These are phyloP conservation scores for Odontomyia ornata DNA, from an alignment of 2,888 invertebrate species.

Conservation along the genomic window DNA sequence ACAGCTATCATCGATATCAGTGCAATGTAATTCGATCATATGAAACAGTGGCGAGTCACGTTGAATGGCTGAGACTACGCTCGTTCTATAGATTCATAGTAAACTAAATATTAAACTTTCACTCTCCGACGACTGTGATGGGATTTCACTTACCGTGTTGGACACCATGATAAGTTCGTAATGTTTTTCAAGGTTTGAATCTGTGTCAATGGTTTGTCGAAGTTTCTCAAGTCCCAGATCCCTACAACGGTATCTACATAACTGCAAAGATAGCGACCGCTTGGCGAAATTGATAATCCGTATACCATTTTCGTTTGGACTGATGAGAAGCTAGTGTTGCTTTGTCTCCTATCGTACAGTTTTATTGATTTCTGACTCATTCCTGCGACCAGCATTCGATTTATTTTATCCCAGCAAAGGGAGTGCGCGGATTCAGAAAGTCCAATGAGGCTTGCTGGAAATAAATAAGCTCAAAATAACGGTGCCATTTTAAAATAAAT, in stretches of 20 bases:
- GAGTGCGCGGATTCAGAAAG: conserved; percentile 86
- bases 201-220: conserved; percentile 83
- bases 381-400: conserved; percentile 83
- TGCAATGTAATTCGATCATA: conserved; percentile 86
- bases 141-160: conserved; percentile 70
- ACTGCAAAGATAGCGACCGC: conserved; percentile 83
- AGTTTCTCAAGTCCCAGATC: conserved; percentile 88
- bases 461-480: not conserved
- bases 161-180: conserved; percentile 86
- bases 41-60: conserved; percentile 80
- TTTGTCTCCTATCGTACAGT: conserved; percentile 88
- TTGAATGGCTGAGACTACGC: conserved; percentile 82
- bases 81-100: conserved; percentile 65
- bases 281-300: conserved; percentile 82
- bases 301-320: conserved; percentile 82
- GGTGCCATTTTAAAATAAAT: not conserved
- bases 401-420: conserved; percentile 82
- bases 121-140: not conserved
- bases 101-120: not conserved
- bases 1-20: conserved; percentile 74
- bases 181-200: conserved; percentile 73
- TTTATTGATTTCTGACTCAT: conserved; percentile 90
- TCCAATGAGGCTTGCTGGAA: conserved; percentile 74
- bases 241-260: conserved; percentile 82
- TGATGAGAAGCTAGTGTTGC: conserved; percentile 61